A percentile compares a stretch with the other conserved stretches of the same genome.
Evolutionary conservation across 2,797 vertebrate species (phyloP).

Genomic region (Emys orbicularis): DNA sequence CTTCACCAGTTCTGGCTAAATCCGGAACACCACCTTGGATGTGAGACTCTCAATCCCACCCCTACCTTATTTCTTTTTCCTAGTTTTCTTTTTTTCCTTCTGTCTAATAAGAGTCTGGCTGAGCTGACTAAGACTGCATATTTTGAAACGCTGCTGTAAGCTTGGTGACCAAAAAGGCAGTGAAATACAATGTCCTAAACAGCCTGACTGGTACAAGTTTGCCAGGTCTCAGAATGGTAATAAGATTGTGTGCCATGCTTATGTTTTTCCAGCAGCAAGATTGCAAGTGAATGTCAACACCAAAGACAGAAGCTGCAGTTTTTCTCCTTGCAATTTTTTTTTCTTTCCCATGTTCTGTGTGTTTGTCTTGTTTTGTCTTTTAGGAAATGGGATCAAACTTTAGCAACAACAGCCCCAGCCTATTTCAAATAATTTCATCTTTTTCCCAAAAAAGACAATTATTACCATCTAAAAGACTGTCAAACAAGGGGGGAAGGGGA

Average conservation of each 20-base stretch:
- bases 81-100: background rate
- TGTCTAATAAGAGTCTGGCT: background rate
- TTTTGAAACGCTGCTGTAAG: background rate
- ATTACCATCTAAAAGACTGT: background rate
- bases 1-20: background rate
- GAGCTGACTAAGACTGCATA: background rate
- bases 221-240: background rate
- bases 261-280: background rate
- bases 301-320: background rate
- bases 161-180: background rate
- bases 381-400: background rate
- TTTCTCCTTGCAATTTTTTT: background rate
- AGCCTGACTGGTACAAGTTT: background rate
- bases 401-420: background rate
- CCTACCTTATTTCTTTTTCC: background rate
- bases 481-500: background rate
- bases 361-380: background rate
- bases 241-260: background rate
- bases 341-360: background rate
- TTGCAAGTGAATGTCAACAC: background rate
- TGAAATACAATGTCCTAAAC: background rate
- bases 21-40: background rate
- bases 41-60: background rate
- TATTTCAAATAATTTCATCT: background rate
- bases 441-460: background rate